Evolutionary conservation across 2,888 invertebrate genomes (phyloP), one percentile per base, ranked within the genome.

Genomic region (Lasioglossum morio): DNA sequence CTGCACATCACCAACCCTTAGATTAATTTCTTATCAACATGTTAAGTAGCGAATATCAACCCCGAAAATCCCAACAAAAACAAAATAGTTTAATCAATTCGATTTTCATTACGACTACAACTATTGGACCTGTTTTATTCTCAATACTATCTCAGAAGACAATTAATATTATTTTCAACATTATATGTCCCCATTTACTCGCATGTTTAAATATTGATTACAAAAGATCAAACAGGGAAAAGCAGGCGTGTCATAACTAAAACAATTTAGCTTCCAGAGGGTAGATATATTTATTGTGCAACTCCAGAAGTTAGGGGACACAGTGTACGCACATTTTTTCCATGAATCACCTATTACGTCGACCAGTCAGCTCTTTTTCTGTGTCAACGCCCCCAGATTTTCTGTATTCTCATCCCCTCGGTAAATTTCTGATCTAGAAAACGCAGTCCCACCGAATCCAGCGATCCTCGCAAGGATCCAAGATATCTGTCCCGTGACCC

Each of bases 341-440:
- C 30, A 30, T 60, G 60, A 60, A 60, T 60, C 60, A 60, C 27
- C 60, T 14, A 60, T 63, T 30, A 63, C 16, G 60, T 27, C 27
- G 16, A 63, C 60, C 60, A 63, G 60, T 63, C 60, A 63, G 60
- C 60, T 16, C 10, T 63, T 63, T 63, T 63, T 63, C 60, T 63
- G 60, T 63, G 12, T 16, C 27, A 63, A 16, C 60, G 16, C 60
- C 27, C 60, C 7, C 4, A 0, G 60, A 63, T 63, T 63, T 63
- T 7, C 30, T 10, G 8, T 10, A n/a, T 23, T n/a, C 5, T 4
- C 27, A 27, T 14, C 27, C 27, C 27, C 27, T 7, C 27, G 16
- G 10, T 23, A 5, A 48, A 48, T 10, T 53, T 23, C 23, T 16
- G 60, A 63, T 63, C 60, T 27, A 63, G 60, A 30, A 63, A 63